Conservation (phyloP, 1,140 invertebrate genomes). For the Drepana arcuata region DNA sequence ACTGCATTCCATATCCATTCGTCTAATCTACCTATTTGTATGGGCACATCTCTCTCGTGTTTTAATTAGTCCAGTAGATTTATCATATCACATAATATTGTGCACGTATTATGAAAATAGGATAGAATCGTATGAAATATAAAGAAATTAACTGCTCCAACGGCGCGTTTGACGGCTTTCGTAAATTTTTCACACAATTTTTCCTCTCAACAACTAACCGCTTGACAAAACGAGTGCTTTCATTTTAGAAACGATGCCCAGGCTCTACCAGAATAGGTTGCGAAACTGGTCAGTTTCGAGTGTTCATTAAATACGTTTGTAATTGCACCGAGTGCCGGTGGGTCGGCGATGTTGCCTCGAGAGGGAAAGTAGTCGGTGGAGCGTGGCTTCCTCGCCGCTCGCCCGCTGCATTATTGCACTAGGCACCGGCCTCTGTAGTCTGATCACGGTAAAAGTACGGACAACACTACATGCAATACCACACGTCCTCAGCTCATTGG, state of each 20-base stretch:
- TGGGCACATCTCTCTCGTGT: no score
- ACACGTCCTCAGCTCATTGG: conserved; percentile 12
- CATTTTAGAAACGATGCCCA: conserved; percentile 23
- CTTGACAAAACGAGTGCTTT: conserved; percentile 22
- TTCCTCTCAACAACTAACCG: no score
- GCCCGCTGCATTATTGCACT: no score
- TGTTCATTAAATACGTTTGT: conserved; percentile 20
- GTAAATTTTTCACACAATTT: background rate
- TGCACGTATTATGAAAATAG: no score
- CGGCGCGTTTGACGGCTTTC: background rate
- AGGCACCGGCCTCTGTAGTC: no score
- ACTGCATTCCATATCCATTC: no score
- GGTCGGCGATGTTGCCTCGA: conserved; percentile 29
- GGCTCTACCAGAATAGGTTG: conserved; percentile 13
- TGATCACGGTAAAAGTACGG: conserved; percentile 41
- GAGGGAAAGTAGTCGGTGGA: conserved; percentile 55
- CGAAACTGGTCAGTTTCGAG: conserved; percentile 11
- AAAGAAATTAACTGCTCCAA: no score
- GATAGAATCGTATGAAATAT: no score
- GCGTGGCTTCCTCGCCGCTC: conserved; percentile 33
- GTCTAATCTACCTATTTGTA: no score
- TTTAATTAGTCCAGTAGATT: no score
- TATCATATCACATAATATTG: no score
- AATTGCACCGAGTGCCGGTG: conserved; percentile 14
- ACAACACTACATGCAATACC: conserved; percentile 9